phyloP scores from a whole-genome alignment of 2,113 vertebrate species.

The Equus przewalskii region DNA sequence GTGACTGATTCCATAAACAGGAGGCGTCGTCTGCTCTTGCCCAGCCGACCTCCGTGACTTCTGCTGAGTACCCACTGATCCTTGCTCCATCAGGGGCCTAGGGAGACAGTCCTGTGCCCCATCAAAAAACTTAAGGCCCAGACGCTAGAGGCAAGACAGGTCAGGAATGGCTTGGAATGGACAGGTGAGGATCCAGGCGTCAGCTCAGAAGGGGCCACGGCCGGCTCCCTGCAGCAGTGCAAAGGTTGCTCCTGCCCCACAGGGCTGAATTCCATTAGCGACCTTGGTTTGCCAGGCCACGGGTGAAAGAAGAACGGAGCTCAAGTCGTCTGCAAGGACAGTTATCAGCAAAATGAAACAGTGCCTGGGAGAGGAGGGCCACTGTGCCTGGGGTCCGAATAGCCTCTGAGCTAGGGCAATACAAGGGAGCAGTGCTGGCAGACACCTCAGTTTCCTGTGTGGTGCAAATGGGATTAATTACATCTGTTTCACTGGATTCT shows the following conservation, averaged over 20 bases:
- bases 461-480: not conserved
- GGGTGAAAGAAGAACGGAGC: not conserved
- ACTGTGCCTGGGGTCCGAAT: no score
- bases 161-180: not conserved
- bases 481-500: not conserved
- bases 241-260: not conserved
- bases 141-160: not conserved
- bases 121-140: not conserved
- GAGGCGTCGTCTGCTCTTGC: not conserved
- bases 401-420: not conserved
- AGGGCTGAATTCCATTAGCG: not conserved
- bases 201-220: not conserved
- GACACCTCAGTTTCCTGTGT: not conserved
- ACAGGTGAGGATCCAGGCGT: accelerated
- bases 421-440: no score
- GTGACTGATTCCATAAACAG: not conserved
- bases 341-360: not conserved
- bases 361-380: not conserved
- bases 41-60: not conserved
- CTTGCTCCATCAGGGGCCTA: not conserved
- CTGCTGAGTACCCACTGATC: not conserved
- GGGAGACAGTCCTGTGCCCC: not conserved
- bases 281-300: no score
- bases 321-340: not conserved
- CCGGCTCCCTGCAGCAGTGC: not conserved